Evolutionary conservation across 2,113 vertebrate genomes (phyloP).

Genomic region (Polyodon spathula): DNA sequence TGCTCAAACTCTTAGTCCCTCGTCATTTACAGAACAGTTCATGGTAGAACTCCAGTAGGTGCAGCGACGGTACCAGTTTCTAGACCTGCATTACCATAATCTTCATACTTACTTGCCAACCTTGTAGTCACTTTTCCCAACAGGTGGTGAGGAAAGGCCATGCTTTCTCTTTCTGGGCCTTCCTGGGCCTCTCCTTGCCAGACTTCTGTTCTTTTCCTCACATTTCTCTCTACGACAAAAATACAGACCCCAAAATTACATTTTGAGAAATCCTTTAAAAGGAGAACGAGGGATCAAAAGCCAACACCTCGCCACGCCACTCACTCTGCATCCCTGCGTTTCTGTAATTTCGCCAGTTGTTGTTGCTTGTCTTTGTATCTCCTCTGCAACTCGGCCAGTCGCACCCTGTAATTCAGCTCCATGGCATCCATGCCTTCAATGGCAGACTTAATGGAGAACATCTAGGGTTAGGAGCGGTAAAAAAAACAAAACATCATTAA

Average conservation of each 20-base stretch:
- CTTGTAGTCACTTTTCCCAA: constrained; percentile 75
- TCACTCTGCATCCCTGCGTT: constrained; percentile 81
- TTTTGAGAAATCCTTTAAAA: neutral
- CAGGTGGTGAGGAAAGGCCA: constrained; percentile 64
- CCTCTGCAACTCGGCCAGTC: constrained; percentile 83
- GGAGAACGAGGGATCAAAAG: neutral
- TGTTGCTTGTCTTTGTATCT: constrained; percentile 89
- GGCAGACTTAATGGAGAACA: constrained; percentile 78
- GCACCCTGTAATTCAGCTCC: constrained; percentile 87
- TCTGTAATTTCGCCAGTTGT: constrained; percentile 83
- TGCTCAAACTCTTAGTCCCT: too few species aligned
- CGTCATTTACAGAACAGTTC: too few species aligned
- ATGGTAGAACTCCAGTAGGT: neutral
- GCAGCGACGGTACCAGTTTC: too few species aligned
- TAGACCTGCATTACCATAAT: constrained; percentile 14
- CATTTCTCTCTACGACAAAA: constrained; percentile 63
- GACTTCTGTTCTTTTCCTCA: constrained; percentile 84
- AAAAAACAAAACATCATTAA: neutral
- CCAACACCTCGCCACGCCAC: constrained; percentile 27
- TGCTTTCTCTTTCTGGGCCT: constrained; percentile 92
- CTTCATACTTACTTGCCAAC: constrained; percentile 72
- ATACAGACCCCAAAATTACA: neutral
- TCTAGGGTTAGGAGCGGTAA: constrained; percentile 38
- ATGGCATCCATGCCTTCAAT: constrained; percentile 77
- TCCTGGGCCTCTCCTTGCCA: constrained; percentile 82